Evolutionary conservation across 1,140 invertebrate genomes (phyloP), one percentile per base, ranked within the genome.

Genomic region (Eumaeus atala): DNA sequence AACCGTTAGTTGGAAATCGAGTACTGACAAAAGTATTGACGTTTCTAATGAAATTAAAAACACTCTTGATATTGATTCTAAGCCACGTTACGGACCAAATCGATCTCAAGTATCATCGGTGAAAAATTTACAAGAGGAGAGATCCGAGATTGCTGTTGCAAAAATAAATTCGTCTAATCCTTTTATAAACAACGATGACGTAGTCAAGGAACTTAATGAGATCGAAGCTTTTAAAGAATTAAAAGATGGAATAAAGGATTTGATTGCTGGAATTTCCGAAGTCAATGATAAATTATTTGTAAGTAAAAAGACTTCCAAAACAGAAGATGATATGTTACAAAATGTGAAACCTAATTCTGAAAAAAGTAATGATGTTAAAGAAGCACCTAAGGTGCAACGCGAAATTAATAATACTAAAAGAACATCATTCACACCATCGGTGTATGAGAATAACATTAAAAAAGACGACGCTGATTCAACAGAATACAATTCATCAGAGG

Each of bases 401-500:
- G 79, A 77, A 54, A 76, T 80, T 62, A 75, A 65, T 50, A 33
- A 59, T 53, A 62, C 65, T 48, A 66, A 76, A 58, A 73, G 79
- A 66, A 65, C 56, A 51, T 82, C 77, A 35, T 66, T 70, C 51
- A 80, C 74, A 63, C 62, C 79, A 12, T 80, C 76, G 14, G 77
- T 81, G 64, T 83, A 83, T 53, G 83, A 87, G 73, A 77, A 86
- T 48, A 74, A 86, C 58, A 68, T 81, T 61, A 84, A 77, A 67
- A 79, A 68, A 62, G 66, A 89, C 73, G 58, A 75, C 44, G 73
- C 84, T 51, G 84, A 84, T 65, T 88, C 85, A 14, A 89, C 89
- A 48, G 89, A 90, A 72, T 91, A 91, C 69, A 91, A 91, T 66
- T 91, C 90, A 6, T 90, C 89, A 59, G 90, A 91, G 68, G 90